phyloP scores from a whole-genome alignment of 2,888 invertebrate genomes.

The Lomographa bimaculata region DNA sequence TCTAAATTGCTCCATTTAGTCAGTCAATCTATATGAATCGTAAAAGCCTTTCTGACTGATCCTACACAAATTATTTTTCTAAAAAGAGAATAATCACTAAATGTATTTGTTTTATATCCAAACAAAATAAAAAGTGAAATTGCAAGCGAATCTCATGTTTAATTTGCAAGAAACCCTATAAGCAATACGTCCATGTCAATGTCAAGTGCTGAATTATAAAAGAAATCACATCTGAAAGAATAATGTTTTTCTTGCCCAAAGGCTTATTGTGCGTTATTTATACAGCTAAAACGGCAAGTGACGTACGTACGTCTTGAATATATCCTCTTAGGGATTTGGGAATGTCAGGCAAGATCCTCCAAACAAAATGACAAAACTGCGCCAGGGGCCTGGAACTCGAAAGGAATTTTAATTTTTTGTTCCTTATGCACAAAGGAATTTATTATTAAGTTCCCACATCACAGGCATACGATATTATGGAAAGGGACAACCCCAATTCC shows the following conservation, averaged over 20 bases:
- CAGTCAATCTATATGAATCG: too few relatives aligned
- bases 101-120: too few relatives aligned
- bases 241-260: conserved; percentile 11
- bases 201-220: too few relatives aligned
- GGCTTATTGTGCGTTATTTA: conserved; percentile 21
- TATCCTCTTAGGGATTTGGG: conserved; percentile 51
- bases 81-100: too few relatives aligned
- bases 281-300: conserved; percentile 38
- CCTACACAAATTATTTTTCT: too few relatives aligned
- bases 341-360: conserved; percentile 63
- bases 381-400: conserved; percentile 57
- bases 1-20: too few relatives aligned
- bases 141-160: too few relatives aligned
- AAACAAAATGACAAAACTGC: conserved; percentile 73
- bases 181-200: too few relatives aligned
- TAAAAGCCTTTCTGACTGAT: too few relatives aligned
- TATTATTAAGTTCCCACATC: conserved; percentile 70
- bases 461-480: conserved; percentile 65
- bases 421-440: conserved; percentile 74
- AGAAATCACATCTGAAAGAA: too few relatives aligned
- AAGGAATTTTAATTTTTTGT: conserved; percentile 76
- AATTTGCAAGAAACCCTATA: too few relatives aligned
- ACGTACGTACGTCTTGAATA: conserved; percentile 25
- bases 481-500: conserved; percentile 54
- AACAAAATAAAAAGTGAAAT: too few relatives aligned